Base-by-base conservation (phyloP, 2,797 vertebrate genomes). In the Glossophaga mutica region DNA sequence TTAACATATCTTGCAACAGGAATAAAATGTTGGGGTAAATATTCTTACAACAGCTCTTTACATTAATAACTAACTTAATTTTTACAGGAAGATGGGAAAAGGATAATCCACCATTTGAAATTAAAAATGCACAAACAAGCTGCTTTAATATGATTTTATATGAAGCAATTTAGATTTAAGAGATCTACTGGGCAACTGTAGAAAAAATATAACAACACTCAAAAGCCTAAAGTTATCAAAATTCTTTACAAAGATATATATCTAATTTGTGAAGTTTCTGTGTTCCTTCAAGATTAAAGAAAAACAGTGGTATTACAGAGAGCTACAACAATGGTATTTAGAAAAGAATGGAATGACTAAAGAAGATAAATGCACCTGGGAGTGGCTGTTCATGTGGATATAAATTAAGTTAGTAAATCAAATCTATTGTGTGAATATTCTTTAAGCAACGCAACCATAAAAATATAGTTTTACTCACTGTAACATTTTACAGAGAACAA, bases 1-100 rank as follows among this genome's bases (percentile, higher is more conserved):
- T 98, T 98, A 98, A 95, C 96, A 97, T 88, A 95, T 98, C 98
- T 98, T 99, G 96, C 98, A 98, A 97, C 98, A 98, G 97, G 96
- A 98, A 98, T 98, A 98, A 98, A 97, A 95, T 94, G 97, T 97
- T 62, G 97, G 97, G 57, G 97, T 98, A 98, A 98, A 98, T 98
- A 98, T 92, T 97, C 44, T 94, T 96, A 84, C 97, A 98, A 96
- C 96, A 97, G 96, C 88, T 97, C 96, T 97, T 97, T 96, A 97
- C 96, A 87, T 87, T 97, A 97, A 87, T 96, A 97, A 87, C 76
- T 96, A 97, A 57, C 52, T 97, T 97, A 59, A 79, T 67, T 90
- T 87, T 78, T 77, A 77, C 11, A 42, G 10, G 29, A 19, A 89
- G 42, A 62, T 81, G 0, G 21, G 92, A 96, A 96, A 46, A 68